Evolutionary conservation across 2,888 invertebrate species (phyloP), one percentile per base, ranked within the genome.

Genomic region (Nephrotoma flavescens): DNA sequence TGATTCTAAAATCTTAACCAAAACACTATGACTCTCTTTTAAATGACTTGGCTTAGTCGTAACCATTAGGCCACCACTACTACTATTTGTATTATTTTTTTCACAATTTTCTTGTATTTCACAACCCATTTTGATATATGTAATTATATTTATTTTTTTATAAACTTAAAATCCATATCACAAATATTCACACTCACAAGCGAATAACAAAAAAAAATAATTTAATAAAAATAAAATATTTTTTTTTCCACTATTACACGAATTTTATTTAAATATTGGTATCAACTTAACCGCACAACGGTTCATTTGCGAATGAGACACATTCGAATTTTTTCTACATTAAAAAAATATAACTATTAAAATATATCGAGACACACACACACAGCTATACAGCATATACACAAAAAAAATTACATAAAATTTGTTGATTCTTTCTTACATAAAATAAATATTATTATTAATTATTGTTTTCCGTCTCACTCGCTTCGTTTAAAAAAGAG

Each of bases 1-100:
- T 86, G 93, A 93, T 91, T 94, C 94, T 91, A 94, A 91, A 92
- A 94, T 93, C 92, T 93, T 93, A 90, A 94, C 94, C 90, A 94
- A 92, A 90, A 94, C 94, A 90, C 94, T 93, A 90, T 94, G 94
- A 90, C 94, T 93, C 89, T 93, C 93, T 90, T 94, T 94, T 90
- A 94, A 89, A 88, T 91, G 90, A 83, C 42, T 83, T 44, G 71
- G 19, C 41, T 42, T 42, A 9, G 12, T 45, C 45, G 15, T 9
- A 7, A 86, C 11, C 41, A 84, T n/a, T 41, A 41, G 11, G 6
- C 83, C 41, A 41, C 42, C 42, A 84, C 84, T 42, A 84, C 84
- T 42, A 84, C n/a, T 84, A 84, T 83, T 83, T 41, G 41, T 87
- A 57, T 83, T 86, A 47, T 87, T 85, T 87, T 86, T 15, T 42